Conservation (phyloP, 2,888 invertebrate species). For the Acronicta aceris region DNA sequence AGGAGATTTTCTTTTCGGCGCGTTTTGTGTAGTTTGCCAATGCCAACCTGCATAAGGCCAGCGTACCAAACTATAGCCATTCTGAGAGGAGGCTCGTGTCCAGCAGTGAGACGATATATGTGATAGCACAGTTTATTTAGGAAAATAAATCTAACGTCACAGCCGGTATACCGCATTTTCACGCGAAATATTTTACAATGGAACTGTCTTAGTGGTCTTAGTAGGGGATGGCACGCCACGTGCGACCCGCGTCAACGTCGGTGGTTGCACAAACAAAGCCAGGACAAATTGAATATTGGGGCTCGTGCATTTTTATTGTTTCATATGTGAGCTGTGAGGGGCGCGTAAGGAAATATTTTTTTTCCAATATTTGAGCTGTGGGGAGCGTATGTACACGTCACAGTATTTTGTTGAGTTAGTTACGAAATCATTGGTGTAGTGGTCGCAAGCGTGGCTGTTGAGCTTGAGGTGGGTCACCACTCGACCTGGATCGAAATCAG, state of each 20-base stretch:
- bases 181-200: conserved; percentile 15
- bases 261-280: conserved; percentile 43
- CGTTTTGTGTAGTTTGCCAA: too few relatives aligned
- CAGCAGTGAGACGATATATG: too few relatives aligned
- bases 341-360: conserved; percentile 28
- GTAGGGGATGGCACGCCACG: conserved; percentile 23
- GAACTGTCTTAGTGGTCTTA: conserved; percentile 1
- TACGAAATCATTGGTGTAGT: too few relatives aligned
- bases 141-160: conserved; percentile 1
- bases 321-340: conserved; percentile 33
- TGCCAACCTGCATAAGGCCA: too few relatives aligned
- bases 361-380: conserved; percentile 26
- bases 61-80: too few relatives aligned
- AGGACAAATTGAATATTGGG: conserved; percentile 51
- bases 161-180: conserved; percentile 15
- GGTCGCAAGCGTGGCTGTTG: too few relatives aligned
- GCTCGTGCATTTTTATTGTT: conserved; percentile 49
- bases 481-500: too few relatives aligned
- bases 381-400: conserved; percentile 13
- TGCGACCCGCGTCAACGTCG: conserved; percentile 36
- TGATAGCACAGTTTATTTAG: too few relatives aligned
- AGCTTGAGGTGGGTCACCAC: too few relatives aligned
- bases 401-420: conserved; percentile 6
- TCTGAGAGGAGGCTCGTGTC: too few relatives aligned
- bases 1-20: too few relatives aligned